Evolutionary conservation across 2,113 vertebrate species (phyloP), one percentile per base, ranked within the genome.

Genomic region (Cyprinodon variegatus): DNA sequence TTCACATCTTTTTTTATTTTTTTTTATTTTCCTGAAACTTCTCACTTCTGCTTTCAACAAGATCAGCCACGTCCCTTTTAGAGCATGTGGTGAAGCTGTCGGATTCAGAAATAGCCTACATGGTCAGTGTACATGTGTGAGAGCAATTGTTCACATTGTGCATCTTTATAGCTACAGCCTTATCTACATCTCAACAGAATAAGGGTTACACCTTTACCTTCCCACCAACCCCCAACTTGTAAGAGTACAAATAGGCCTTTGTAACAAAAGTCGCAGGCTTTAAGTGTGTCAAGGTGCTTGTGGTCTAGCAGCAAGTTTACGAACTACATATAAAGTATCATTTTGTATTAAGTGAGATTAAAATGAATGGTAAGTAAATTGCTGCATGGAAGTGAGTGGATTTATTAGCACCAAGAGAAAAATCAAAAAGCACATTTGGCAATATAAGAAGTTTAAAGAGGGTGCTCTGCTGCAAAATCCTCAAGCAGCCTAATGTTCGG

Each of bases 21-120:
- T 85, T 89, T 93, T 93, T 85, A 81, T 89, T 92, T 92, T 91
- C 92, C 91, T 94, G 93, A 94, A 94, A 95, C 92, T 84, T 94
- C 93, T 95, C 93, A 94, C 94, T 95, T 95, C 94, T 94, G 92
- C 93, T 94, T 95, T 95, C 76, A 81, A 90, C 91, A 91, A 90
- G 86, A 91, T 92, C 90, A 90, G 89, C 80, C 81, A 65, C 85
- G 79, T 84, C 85, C 76, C 90, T 90, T 92, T 93, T 82, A 81
- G 90, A 85, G 83, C 81, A 82, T 94, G 93, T 85, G 93, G 94
- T 94, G 87, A 89, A 83, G 90, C 86, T 93, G 89, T 85, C 79
- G 88, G 72, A 84, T 89, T 90, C 90, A 94, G 85, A 95, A 95
- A 94, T 95, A 94, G 89, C 87, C 83, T 86, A 36, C 74, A 81